Evolutionary conservation across 2,888 invertebrate species (phyloP).

Genomic region (Nephrotoma flavescens): DNA sequence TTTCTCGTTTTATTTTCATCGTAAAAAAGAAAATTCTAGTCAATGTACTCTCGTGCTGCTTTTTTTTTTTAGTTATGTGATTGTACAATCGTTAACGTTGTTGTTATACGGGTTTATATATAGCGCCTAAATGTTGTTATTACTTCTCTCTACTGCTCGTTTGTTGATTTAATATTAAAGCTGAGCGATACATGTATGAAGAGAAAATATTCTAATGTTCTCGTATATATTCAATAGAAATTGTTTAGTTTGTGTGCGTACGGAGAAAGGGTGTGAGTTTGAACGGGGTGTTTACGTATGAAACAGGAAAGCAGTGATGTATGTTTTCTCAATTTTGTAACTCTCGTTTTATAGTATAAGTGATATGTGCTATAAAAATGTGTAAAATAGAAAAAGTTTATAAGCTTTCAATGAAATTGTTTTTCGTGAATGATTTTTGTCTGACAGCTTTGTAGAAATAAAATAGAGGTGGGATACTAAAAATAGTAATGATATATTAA

Average conservation of each 20-base stretch:
- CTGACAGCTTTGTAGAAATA: not conserved
- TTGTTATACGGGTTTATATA: not conserved
- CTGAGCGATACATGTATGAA: not conserved
- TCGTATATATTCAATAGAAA: not conserved
- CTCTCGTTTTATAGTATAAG: not conserved
- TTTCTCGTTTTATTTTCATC: not conserved
- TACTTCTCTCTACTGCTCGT: not conserved
- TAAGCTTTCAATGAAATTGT: not conserved
- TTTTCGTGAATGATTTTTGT: not conserved
- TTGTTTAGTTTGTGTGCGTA: not conserved
- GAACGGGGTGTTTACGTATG: not conserved
- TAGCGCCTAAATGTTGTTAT: not conserved
- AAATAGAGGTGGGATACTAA: not conserved
- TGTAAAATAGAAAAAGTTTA: not conserved
- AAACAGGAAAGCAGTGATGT: not conserved
- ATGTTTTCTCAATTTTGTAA: not conserved
- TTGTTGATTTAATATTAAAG: not conserved
- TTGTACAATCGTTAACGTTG: not conserved
- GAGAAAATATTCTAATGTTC: not conserved
- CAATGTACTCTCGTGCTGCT: not conserved
- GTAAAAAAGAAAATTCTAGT: not conserved
- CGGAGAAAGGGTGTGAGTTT: not conserved
- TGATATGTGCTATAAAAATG: not conserved
- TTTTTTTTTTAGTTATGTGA: not conserved
- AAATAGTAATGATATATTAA: not conserved